These are phyloP conservation scores for Euplagia quadripunctaria DNA, from an alignment of 2,888 invertebrate species.

Conservation along the genomic window DNA sequence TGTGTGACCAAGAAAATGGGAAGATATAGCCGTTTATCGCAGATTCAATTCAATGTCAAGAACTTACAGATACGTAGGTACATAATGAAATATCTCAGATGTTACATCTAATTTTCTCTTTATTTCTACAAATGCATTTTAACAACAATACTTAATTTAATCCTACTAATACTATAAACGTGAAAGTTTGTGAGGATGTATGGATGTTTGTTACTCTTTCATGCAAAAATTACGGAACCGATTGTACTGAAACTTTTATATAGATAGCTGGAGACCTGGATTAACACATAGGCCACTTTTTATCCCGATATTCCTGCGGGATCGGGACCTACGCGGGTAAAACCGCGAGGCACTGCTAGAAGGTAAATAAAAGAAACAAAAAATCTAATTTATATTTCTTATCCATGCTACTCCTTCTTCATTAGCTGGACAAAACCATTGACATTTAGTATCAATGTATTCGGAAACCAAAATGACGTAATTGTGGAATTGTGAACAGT, in stretches of 20 bases:
- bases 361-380: background rate
- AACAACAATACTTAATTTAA: background rate
- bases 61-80: too few species aligned
- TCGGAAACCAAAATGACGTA: slow-evolving; percentile 50
- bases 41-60: background rate
- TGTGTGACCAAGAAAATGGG: background rate
- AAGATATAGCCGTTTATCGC: background rate
- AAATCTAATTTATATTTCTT: slow-evolving; percentile 17
- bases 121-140: background rate
- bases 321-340: too few species aligned
- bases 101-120: background rate
- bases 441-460: slow-evolving; percentile 75
- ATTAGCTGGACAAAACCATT: slow-evolving; percentile 83
- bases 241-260: too few species aligned
- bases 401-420: slow-evolving; percentile 67
- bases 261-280: too few species aligned
- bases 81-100: too few species aligned
- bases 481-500: slow-evolving; percentile 19
- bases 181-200: too few species aligned
- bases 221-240: too few species aligned
- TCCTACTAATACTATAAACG: too few species aligned
- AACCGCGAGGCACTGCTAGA: too few species aligned
- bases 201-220: too few species aligned
- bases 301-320: too few species aligned
- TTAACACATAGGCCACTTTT: too few species aligned